Conservation (phyloP, 2,113 vertebrate genomes). For the Onychostruthus taczanowskii region DNA sequence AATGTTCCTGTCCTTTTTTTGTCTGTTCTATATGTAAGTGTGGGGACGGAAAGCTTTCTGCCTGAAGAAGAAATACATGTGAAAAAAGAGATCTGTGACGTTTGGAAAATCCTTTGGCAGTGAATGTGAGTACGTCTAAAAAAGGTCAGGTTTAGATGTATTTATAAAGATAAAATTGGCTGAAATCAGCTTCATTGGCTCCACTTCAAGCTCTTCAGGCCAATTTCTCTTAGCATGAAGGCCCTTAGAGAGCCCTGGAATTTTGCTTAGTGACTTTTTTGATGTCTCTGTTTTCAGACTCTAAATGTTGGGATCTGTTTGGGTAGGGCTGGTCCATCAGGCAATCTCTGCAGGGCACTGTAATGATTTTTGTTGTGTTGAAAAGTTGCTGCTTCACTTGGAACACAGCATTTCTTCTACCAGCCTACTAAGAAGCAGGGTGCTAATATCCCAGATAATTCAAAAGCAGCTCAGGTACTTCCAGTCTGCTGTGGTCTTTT, state of each 20-base stretch:
- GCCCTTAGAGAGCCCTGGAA: slow-evolving; percentile 23
- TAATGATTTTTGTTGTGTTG: neutral
- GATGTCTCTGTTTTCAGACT: slow-evolving; percentile 34
- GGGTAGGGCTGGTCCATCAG: neutral
- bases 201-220: slow-evolving; percentile 30
- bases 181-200: slow-evolving; percentile 23
- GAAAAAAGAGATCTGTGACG: neutral
- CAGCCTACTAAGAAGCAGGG: neutral
- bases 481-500: neutral
- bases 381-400: neutral
- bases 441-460: neutral
- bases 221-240: neutral
- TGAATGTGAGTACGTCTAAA: neutral
- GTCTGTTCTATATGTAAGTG: neutral
- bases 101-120: slow-evolving; percentile 4
- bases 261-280: neutral
- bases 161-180: slow-evolving; percentile 31
- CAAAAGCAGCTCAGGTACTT: neutral
- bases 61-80: neutral
- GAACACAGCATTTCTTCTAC: neutral
- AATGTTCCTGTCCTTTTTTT: neutral
- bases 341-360: neutral
- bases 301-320: neutral
- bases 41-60: neutral
- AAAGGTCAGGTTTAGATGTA: neutral